These are phyloP conservation scores for Aphelocoma californica DNA, from an alignment of 2,797 vertebrate species.

Conservation along the genomic window DNA sequence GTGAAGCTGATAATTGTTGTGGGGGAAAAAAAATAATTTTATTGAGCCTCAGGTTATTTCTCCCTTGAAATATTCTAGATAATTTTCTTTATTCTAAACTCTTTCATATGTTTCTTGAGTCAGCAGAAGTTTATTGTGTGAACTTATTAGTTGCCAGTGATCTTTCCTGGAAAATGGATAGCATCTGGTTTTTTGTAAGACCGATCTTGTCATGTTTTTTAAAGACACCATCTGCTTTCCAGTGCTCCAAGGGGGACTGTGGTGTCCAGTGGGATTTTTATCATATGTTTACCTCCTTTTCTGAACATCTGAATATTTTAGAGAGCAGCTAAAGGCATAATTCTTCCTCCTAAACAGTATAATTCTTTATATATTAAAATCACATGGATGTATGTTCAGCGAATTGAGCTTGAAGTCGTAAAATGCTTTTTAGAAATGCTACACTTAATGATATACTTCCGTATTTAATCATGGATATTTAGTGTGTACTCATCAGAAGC, in stretches of 20 bases:
- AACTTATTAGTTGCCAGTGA: background rate
- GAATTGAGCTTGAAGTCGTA: background rate
- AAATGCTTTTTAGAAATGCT: background rate
- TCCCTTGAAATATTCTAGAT: conserved; percentile 4
- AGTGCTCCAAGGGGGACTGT: background rate
- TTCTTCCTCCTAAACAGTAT: background rate
- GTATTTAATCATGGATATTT: background rate
- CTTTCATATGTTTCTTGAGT: conserved; percentile 26
- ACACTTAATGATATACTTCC: background rate
- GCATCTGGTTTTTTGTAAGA: conserved; percentile 13
- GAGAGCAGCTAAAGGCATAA: conserved; percentile 23
- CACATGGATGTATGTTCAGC: background rate
- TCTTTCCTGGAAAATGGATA: background rate
- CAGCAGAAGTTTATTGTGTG: conserved; percentile 19
- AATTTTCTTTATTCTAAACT: background rate
- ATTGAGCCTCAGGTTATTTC: conserved; percentile 33
- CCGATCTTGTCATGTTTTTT: conserved; percentile 34
- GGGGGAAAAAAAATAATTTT: background rate
- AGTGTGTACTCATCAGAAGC: background rate
- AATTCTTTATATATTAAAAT: conserved; percentile 5
- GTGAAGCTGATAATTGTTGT: background rate
- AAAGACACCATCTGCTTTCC: conserved; percentile 66
- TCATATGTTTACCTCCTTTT: conserved; percentile 45
- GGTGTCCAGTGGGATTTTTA: conserved; percentile 30
- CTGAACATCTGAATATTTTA: conserved; percentile 42